Percentiles rank a stretch among this genome's conserved stretches.
phyloP scores from a whole-genome alignment of 1,140 invertebrate species.

The Dinoponera quadriceps region DNA sequence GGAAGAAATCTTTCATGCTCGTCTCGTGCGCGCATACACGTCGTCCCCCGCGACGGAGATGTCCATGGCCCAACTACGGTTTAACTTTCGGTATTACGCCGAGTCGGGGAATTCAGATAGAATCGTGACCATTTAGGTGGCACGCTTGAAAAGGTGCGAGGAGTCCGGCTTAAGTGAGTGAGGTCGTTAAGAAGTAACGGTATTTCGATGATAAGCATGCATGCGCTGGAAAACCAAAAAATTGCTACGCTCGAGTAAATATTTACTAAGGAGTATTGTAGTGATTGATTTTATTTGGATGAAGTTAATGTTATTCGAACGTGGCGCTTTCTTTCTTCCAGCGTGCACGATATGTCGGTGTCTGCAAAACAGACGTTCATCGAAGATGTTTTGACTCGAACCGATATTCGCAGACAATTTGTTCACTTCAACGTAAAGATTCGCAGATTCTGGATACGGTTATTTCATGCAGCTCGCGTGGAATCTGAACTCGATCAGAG shows the following conservation, averaged over 20 bases:
- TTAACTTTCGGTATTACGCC: background rate
- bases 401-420: no score
- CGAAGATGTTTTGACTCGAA: no score
- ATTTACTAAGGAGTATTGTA: no score
- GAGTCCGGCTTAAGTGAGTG: background rate
- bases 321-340: no score
- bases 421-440: no score
- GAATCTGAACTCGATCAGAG: background rate
- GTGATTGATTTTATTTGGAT: no score
- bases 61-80: background rate
- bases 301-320: no score
- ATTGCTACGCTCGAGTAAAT: no score
- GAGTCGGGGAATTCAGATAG: background rate
- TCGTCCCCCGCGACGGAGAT: conserved; percentile 35
- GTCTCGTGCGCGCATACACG: conserved; percentile 25
- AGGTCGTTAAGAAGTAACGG: background rate
- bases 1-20: conserved; percentile 58
- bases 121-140: background rate
- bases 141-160: background rate
- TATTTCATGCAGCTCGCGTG: background rate
- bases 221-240: no score
- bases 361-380: no score
- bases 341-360: no score
- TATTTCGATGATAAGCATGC: conserved; percentile 1
- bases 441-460: no score